Percentiles rank a stretch among this genome's conserved stretches.
Evolutionary conservation across 2,888 invertebrate genomes (phyloP).

Genomic region (Lepas anatifera): DNA sequence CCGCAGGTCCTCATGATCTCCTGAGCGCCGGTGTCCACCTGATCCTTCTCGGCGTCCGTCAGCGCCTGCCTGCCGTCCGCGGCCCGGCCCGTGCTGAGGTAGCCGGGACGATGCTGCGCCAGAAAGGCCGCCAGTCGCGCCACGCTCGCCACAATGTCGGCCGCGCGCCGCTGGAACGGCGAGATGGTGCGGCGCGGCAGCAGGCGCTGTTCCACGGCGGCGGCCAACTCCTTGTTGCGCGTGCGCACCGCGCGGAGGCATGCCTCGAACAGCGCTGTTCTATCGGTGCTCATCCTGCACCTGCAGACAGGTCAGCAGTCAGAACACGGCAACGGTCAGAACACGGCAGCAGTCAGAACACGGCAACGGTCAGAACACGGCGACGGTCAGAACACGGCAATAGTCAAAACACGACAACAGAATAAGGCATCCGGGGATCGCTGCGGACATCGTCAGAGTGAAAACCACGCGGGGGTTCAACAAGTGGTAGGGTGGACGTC

Average conservation of each 20-base stretch:
- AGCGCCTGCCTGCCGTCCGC: constrained; percentile 23
- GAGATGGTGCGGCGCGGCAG: not conserved
- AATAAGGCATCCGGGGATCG: too few relatives aligned
- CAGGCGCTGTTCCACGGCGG: not conserved
- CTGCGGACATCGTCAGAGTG: too few relatives aligned
- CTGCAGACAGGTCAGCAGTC: too few relatives aligned
- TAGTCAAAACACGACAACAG: too few relatives aligned
- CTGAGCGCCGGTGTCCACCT: constrained; percentile 36
- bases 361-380: too few relatives aligned
- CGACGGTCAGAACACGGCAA: too few relatives aligned
- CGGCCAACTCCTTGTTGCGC: not conserved
- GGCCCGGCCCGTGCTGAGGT: constrained; percentile 28
- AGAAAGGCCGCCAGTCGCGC: not conserved
- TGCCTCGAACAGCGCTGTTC: not conserved
- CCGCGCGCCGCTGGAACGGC: constrained; percentile 4
- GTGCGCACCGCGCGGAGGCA: not conserved
- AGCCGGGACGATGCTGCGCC: constrained; percentile 13
- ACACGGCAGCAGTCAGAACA: too few relatives aligned
- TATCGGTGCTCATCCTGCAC: too few relatives aligned
- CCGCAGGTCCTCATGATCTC: constrained; percentile 34
- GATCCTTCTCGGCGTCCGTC: constrained; percentile 36
- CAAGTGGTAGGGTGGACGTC: too few relatives aligned
- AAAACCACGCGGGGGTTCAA: too few relatives aligned
- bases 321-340: too few relatives aligned
- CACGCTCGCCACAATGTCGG: not conserved